phyloP scores from a whole-genome alignment of 2,113 vertebrate genomes.

The Labrus mixtus region DNA sequence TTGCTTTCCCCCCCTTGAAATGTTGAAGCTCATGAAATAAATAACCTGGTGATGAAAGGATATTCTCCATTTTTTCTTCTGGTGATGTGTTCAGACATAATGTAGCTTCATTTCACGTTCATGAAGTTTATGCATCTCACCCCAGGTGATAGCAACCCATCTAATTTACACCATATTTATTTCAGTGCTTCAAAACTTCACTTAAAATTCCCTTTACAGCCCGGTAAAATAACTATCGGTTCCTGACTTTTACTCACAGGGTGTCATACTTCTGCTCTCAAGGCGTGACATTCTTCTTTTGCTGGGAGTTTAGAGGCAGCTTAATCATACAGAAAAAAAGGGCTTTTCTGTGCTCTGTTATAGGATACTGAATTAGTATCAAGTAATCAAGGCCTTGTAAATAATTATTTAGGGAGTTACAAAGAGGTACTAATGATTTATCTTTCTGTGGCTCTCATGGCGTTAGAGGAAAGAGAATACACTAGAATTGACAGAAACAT shows the following conservation, averaged over 20 bases:
- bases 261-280: conserved; percentile 16
- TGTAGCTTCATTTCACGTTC: conserved; percentile 21
- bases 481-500: conserved; percentile 27
- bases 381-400: conserved; percentile 46
- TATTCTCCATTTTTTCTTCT: not conserved
- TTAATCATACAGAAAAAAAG: conserved; percentile 39
- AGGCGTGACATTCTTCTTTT: not conserved
- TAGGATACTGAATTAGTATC: conserved; percentile 41
- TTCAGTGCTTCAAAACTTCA: conserved; percentile 29
- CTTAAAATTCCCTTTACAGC: conserved; percentile 11
- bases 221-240: conserved; percentile 30
- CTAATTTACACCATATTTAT: conserved; percentile 12
- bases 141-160: conserved; percentile 8
- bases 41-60: not conserved
- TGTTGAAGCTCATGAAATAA: conserved; percentile 10
- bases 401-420: conserved; percentile 47
- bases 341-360: conserved; percentile 26
- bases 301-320: not conserved
- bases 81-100: not conserved
- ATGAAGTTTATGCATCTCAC: conserved; percentile 7
- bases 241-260: conserved; percentile 21
- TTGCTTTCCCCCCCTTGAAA: conserved; percentile 9
- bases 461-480: conserved; percentile 25
- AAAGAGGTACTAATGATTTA: conserved; percentile 71
- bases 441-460: conserved; percentile 24